phyloP scores from a whole-genome alignment of 2,888 invertebrate genomes.

The Tenthredo livida region DNA sequence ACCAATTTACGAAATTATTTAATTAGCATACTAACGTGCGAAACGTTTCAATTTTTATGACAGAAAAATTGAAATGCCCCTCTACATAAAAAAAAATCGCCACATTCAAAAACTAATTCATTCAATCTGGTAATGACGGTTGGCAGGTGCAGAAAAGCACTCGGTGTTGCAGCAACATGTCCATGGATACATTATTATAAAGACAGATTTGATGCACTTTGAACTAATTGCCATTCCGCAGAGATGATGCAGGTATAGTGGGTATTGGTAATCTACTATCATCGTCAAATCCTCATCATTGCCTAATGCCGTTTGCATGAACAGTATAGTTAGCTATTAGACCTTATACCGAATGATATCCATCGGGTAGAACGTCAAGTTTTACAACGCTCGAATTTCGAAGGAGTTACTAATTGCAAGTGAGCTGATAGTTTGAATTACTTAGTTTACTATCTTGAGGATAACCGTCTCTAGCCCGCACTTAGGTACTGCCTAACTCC shows the following conservation, averaged over 20 bases:
- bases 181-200: background rate
- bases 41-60: conserved; percentile 24
- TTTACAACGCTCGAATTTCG: conserved; percentile 26
- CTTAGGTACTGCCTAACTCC: conserved; percentile 30
- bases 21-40: background rate
- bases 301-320: conserved; percentile 11
- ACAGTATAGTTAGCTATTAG: conserved; percentile 1
- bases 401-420: conserved; percentile 31
- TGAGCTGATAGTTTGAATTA: conserved; percentile 30
- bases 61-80: background rate
- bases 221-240: background rate
- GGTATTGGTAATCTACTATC: background rate
- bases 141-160: background rate
- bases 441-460: conserved; percentile 22
- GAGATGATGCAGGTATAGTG: background rate
- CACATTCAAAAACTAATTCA: background rate
- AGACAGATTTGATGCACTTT: background rate
- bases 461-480: conserved; percentile 17
- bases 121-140: background rate
- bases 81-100: background rate
- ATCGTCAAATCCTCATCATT: conserved; percentile 3
- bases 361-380: conserved; percentile 18
- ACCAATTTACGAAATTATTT: background rate
- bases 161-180: background rate
- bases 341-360: background rate